Percentiles rank a stretch among this genome's conserved stretches.
Evolutionary conservation across 2,888 invertebrate genomes (phyloP).

Genomic region (Hermaeophaga mercurialis): DNA sequence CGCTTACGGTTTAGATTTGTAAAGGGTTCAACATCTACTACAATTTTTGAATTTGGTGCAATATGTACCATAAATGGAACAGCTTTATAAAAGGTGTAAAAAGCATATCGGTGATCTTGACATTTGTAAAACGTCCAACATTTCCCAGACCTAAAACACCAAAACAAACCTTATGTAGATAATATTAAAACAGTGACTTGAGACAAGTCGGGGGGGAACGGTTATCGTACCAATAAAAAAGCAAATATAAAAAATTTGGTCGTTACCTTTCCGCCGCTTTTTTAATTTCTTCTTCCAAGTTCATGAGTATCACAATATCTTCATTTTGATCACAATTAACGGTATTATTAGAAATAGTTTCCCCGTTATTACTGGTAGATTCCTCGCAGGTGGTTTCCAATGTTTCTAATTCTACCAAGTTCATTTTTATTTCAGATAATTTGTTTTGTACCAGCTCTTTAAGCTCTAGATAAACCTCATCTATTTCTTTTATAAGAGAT

Average conservation of each 20-base stretch:
- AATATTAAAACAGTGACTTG: no score
- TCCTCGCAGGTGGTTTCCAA: constrained; percentile 16
- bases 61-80: constrained; percentile 30
- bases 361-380: background rate
- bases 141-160: constrained; percentile 24
- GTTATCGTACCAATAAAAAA: no score
- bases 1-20: constrained; percentile 25
- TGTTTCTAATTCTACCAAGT: constrained; percentile 18
- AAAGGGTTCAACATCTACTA: constrained; percentile 15
- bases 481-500: no score
- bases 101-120: constrained; percentile 26
- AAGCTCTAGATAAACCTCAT: no score
- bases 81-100: constrained; percentile 23
- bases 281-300: constrained; percentile 24
- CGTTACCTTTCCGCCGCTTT: constrained; percentile 31
- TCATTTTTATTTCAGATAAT: background rate
- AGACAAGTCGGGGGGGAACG: no score
- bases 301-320: constrained; percentile 15
- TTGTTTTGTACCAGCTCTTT: background rate
- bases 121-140: constrained; percentile 26
- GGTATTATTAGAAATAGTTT: background rate
- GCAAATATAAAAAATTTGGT: no score
- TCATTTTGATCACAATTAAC: background rate
- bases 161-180: no score
- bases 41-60: constrained; percentile 28